Evolutionary conservation across 2,888 invertebrate genomes (phyloP), one percentile per base, ranked within the genome.

Genomic region (Nysson spinosus): DNA sequence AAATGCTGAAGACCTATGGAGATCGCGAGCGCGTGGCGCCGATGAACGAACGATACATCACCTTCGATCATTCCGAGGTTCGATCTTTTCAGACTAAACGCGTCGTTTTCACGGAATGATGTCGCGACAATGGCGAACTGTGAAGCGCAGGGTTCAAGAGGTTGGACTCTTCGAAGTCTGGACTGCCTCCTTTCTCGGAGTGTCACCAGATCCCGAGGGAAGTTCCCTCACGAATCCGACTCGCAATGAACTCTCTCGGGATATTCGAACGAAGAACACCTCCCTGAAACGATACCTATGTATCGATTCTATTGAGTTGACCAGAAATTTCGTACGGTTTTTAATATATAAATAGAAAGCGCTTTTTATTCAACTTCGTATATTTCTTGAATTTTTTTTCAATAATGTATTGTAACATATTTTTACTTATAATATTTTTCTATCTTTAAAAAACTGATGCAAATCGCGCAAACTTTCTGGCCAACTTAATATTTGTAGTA

Each of bases 51-150:
- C 78, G 47, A 83, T 82, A 63, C 69, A 78, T 83, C 83, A 82
- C 67, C 60, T 61, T 83, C 80, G 61, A 83, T 83, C 82, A 81
- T 61, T 77, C 73, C 55, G 68, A 51, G 9, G 3, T 28, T 34
- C 19, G 9, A 22, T 40, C 52, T 32, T 55, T 60, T 37, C 9
- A 55, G 35, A 46, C 50, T n/a, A 60, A 70, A 37, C 37, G 47
- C 51, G 55, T 24, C 69, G 55, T 75, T 79, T 76, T 72, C 50
- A 74, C 63, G 67, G 58, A 19, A 5, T 56, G 49, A 67, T 71
- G 54, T 43, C 39, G 50, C 37, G 19, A 75, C 62, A 73, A 69
- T 52, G 47, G 17, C 17, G 19, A 43, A 19, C 34, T 24, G 60
- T 50, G 39, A 42, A 16, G 49, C 17, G 12, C 35, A 28, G n/a